phyloP scores from a whole-genome alignment of 2,113 vertebrate genomes.

The Bujurquina vittata region DNA sequence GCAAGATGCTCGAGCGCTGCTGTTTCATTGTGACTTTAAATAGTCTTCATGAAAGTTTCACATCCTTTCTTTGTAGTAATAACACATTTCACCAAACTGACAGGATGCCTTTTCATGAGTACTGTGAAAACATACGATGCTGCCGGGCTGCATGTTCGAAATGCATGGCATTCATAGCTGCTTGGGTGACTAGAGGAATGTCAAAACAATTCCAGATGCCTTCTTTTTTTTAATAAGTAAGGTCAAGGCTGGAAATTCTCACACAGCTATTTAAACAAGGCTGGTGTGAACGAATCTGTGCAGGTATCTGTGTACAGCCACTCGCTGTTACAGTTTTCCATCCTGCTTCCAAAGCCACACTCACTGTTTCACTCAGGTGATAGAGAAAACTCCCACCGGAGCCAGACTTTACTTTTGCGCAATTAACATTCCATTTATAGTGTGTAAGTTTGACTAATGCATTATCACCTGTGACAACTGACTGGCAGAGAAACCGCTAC shows the following conservation, averaged over 20 bases:
- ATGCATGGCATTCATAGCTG: conserved; percentile 14
- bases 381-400: not conserved
- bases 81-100: not conserved
- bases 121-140: conserved; percentile 6
- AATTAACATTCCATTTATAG: conserved; percentile 22
- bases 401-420: not conserved
- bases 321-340: not conserved
- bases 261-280: conserved; percentile 12
- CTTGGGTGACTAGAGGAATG: conserved; percentile 53
- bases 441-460: conserved; percentile 12
- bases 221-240: conserved; percentile 15
- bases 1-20: not conserved
- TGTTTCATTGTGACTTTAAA: conserved; percentile 22
- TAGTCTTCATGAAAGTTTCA: conserved; percentile 8
- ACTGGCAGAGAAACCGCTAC: conserved; percentile 34
- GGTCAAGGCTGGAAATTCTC: conserved; percentile 4
- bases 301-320: not conserved
- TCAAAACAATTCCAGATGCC: conserved; percentile 5
- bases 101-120: not conserved
- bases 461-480: conserved; percentile 33
- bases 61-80: conserved; percentile 16
- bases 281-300: not conserved
- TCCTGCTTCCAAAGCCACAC: not conserved
- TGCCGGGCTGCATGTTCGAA: conserved; percentile 30
- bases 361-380: not conserved